Percentiles rank a stretch among this genome's conserved stretches.
Evolutionary conservation across 2,888 invertebrate species (phyloP).

Genomic region (Rotaria socialis): DNA sequence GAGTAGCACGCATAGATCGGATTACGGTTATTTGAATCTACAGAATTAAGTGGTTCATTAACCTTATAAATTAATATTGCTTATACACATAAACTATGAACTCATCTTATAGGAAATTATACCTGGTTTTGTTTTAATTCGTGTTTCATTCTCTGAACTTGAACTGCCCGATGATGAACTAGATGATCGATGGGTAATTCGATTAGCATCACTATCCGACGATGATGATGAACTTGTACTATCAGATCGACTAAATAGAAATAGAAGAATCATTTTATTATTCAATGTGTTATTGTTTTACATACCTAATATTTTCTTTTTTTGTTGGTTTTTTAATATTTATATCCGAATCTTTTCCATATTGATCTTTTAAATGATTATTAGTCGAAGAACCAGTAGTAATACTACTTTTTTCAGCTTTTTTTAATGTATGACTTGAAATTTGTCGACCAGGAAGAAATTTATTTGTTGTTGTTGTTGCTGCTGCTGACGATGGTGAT

Average conservation of each 20-base stretch:
- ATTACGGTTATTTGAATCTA: too few relatives aligned
- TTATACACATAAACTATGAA: too few relatives aligned
- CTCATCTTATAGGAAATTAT: neutral
- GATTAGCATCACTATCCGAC: neutral
- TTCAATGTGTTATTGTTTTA: too few relatives aligned
- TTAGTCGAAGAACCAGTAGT: neutral
- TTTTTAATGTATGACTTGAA: constrained; percentile 42
- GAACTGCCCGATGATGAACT: constrained; percentile 32
- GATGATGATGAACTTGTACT: constrained; percentile 35
- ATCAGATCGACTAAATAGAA: constrained; percentile 10
- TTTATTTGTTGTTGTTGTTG: constrained; percentile 23
- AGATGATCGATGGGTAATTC: neutral
- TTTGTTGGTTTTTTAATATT: neutral
- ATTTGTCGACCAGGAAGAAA: constrained; percentile 45
- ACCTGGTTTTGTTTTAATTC: neutral
- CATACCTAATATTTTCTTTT: neutral
- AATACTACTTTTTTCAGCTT: constrained; percentile 35
- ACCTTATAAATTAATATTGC: too few relatives aligned
- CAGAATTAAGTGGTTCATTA: too few relatives aligned
- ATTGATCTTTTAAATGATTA: neutral
- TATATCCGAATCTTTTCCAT: neutral
- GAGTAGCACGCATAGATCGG: too few relatives aligned
- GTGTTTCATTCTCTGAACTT: constrained; percentile 6
- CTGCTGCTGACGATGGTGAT: neutral
- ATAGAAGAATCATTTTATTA: too few relatives aligned